phyloP scores from a whole-genome alignment of 2,113 vertebrate species.

The Heterochromis multidens region DNA sequence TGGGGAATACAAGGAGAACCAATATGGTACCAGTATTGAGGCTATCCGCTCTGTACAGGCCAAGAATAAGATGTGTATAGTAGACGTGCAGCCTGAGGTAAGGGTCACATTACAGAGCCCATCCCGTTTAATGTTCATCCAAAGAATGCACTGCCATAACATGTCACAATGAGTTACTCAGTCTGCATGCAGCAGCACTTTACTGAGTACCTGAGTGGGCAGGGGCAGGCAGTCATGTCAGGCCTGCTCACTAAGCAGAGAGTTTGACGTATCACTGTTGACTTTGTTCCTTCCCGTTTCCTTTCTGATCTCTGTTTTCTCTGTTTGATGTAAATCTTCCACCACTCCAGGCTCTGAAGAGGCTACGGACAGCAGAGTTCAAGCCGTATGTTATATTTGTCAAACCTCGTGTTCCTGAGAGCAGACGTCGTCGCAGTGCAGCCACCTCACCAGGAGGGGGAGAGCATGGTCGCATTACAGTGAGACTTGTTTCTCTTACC shows the following conservation, averaged over 20 bases:
- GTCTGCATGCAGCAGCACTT: neutral
- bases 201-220: neutral
- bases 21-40: slow-evolving; percentile 94
- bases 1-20: slow-evolving; percentile 92
- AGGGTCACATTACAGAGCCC: neutral
- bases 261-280: neutral
- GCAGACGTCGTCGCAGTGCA: slow-evolving; percentile 73
- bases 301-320: neutral
- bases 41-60: slow-evolving; percentile 89
- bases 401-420: slow-evolving; percentile 86
- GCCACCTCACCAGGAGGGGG: slow-evolving; percentile 79
- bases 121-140: neutral
- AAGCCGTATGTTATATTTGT: slow-evolving; percentile 92
- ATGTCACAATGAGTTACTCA: neutral
- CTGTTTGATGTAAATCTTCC: neutral
- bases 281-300: neutral
- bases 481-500: slow-evolving; percentile 40
- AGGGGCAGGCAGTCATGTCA: neutral
- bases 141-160: neutral
- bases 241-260: neutral
- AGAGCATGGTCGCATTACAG: slow-evolving; percentile 76
- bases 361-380: slow-evolving; percentile 89
- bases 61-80: slow-evolving; percentile 92
- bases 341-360: slow-evolving; percentile 82
- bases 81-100: slow-evolving; percentile 94